Conservation (phyloP, 1,140 invertebrate genomes). For the Oncopeltus fasciatus region DNA sequence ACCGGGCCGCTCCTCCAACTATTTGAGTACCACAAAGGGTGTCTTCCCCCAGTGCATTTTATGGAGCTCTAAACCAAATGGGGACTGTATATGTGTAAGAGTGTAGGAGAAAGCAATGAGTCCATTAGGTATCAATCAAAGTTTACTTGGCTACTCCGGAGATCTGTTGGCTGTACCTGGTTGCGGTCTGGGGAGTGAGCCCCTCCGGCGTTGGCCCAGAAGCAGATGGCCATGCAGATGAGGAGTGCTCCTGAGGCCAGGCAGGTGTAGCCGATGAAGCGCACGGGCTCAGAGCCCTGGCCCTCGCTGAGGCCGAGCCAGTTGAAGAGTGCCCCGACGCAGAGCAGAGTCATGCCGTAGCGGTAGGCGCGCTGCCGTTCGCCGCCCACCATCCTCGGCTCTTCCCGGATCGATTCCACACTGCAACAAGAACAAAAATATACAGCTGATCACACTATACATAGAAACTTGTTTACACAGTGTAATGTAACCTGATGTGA, state of each 20-base stretch:
- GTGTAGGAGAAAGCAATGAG: too few species aligned
- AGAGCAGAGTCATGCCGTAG: constrained; percentile 57
- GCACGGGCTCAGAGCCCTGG: constrained; percentile 42
- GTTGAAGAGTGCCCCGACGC: constrained; percentile 59
- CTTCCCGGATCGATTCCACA: not conserved
- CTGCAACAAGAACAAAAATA: not conserved
- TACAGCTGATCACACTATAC: too few species aligned
- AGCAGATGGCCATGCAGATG: constrained; percentile 60
- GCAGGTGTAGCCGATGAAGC: constrained; percentile 58
- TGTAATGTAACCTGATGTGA: too few species aligned
- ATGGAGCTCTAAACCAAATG: too few species aligned
- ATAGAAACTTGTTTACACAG: too few species aligned
- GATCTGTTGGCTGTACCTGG: too few species aligned
- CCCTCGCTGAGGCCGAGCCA: constrained; percentile 59
- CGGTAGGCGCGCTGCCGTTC: constrained; percentile 42
- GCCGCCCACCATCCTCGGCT: constrained; percentile 15
- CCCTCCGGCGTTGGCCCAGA: constrained; percentile 39
- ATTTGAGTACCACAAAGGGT: too few species aligned
- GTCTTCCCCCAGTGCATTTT: too few species aligned
- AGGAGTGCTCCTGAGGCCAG: constrained; percentile 55
- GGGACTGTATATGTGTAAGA: too few species aligned
- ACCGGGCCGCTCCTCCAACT: too few species aligned
- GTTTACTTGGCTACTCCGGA: too few species aligned
- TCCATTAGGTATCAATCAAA: too few species aligned
- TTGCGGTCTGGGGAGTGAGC: constrained; percentile 6